Percentiles rank a stretch among this genome's conserved stretches.
These are phyloP conservation scores for Datnioides undecimradiatus DNA, from an alignment of 2,113 vertebrate genomes.

Conservation along the genomic window DNA sequence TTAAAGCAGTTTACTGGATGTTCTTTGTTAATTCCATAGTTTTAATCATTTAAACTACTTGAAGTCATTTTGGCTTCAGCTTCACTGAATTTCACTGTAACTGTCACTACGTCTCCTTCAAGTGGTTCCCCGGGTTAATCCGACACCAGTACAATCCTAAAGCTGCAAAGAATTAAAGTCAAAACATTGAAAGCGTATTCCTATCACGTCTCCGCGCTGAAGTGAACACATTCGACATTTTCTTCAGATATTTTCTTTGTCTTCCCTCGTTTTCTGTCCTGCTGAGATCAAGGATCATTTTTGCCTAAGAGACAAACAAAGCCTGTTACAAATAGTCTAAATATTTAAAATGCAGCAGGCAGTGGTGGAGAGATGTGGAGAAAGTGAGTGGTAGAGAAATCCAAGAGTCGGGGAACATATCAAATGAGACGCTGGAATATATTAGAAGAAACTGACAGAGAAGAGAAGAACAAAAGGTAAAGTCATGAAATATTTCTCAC, in stretches of 20 bases:
- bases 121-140: not conserved
- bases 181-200: not conserved
- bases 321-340: not conserved
- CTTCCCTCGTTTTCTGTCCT: not conserved
- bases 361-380: not conserved
- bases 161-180: not conserved
- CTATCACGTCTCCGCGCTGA: not conserved
- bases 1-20: not conserved
- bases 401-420: not conserved
- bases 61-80: not conserved
- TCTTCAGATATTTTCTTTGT: not conserved
- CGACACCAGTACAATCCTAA: not conserved
- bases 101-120: too few relatives aligned
- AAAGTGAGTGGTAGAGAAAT: not conserved
- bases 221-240: not conserved
- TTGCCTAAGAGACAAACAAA: not conserved
- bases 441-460: not conserved
- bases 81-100: too few relatives aligned
- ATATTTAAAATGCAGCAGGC: not conserved
- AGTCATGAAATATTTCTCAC: conserved; percentile 1
- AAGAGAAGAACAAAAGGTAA: conserved; percentile 6
- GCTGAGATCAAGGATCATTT: not conserved
- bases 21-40: too few relatives aligned
- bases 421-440: not conserved
- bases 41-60: not conserved